Evolutionary conservation across 2,888 invertebrate genomes (phyloP).

Genomic region (Drosophila dives): DNA sequence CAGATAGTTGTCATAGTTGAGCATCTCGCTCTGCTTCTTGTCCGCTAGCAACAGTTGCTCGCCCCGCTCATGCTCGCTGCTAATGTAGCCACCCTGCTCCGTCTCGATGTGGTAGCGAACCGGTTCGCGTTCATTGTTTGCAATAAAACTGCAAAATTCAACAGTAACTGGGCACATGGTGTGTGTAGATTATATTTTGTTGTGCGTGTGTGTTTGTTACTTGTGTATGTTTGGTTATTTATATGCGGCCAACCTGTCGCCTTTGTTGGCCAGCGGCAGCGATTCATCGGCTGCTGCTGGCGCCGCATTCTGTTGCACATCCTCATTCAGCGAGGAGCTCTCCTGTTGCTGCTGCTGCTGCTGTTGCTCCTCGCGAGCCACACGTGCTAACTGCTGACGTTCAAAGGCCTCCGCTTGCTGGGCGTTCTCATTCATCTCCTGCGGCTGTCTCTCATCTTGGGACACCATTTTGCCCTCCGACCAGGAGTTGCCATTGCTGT

Average conservation of each 20-base stretch:
- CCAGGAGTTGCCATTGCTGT: slow-evolving; percentile 18
- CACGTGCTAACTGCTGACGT: slow-evolving; percentile 20
- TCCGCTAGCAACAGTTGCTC: slow-evolving; percentile 40
- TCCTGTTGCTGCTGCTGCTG: slow-evolving; percentile 9
- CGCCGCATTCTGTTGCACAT: slow-evolving; percentile 9
- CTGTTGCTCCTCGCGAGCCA: slow-evolving; percentile 6
- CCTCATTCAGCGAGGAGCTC: slow-evolving; percentile 8
- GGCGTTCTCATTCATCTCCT: slow-evolving; percentile 1
- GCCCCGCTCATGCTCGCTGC: slow-evolving; percentile 42
- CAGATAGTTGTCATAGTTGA: slow-evolving; percentile 37
- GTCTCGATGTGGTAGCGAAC: slow-evolving; percentile 47
- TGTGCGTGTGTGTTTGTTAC: background rate
- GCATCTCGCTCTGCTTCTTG: slow-evolving; percentile 44
- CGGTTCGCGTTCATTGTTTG: slow-evolving; percentile 53
- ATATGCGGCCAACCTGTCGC: slow-evolving; percentile 56
- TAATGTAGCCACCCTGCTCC: slow-evolving; percentile 33
- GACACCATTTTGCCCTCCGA: background rate
- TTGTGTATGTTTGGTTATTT: background rate
- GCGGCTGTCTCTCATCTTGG: slow-evolving; percentile 11
- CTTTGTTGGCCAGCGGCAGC: slow-evolving; percentile 26
- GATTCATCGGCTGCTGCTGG: slow-evolving; percentile 10
- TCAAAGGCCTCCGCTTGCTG: slow-evolving; percentile 23
- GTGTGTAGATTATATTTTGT: slow-evolving; percentile 6
- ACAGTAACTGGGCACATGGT: slow-evolving; percentile 19
- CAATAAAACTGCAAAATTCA: slow-evolving; percentile 59